phyloP scores from a whole-genome alignment of 1,140 invertebrate species.

The Phocides pigmalion region DNA sequence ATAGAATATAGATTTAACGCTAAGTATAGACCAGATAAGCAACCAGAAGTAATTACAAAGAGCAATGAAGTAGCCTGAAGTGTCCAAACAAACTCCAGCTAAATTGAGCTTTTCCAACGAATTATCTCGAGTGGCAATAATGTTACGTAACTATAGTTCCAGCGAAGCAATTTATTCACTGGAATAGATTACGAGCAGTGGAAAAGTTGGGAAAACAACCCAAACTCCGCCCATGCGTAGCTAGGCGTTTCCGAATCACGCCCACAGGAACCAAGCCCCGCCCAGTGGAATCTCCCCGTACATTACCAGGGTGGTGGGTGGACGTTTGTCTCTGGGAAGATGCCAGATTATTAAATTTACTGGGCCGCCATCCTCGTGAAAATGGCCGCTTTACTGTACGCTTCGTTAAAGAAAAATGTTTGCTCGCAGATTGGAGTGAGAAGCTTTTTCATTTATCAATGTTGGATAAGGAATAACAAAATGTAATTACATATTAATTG shows the following conservation, averaged over 20 bases:
- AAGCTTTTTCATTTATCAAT: conserved; percentile 11
- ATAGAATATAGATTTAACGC: too few relatives aligned
- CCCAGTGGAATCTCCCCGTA: conserved; percentile 14
- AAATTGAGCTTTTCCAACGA: conserved; percentile 5
- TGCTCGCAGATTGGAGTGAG: conserved; percentile 4
- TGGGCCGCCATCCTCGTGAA: conserved; percentile 40
- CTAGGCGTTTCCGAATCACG: conserved; percentile 47
- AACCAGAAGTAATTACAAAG: conserved; percentile 12
- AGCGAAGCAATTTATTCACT: conserved; percentile 29
- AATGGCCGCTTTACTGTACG: conserved; percentile 49
- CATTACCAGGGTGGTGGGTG: conserved; percentile 54
- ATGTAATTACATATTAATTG: neutral
- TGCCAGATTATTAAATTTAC: conserved; percentile 64
- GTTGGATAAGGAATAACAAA: neutral
- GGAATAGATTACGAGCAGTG: conserved; percentile 27
- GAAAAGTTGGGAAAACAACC: conserved; percentile 8
- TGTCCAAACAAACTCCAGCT: conserved; percentile 4
- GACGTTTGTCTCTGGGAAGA: conserved; percentile 50
- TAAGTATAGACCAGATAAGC: neutral
- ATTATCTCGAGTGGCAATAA: conserved; percentile 26
- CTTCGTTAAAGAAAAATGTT: conserved; percentile 22
- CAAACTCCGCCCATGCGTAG: conserved; percentile 39
- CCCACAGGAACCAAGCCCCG: conserved; percentile 28
- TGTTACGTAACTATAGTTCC: conserved; percentile 22
- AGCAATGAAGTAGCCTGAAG: conserved; percentile 12